phyloP scores from a whole-genome alignment of 1,140 invertebrate species.

The Diabrotica virgifera region DNA sequence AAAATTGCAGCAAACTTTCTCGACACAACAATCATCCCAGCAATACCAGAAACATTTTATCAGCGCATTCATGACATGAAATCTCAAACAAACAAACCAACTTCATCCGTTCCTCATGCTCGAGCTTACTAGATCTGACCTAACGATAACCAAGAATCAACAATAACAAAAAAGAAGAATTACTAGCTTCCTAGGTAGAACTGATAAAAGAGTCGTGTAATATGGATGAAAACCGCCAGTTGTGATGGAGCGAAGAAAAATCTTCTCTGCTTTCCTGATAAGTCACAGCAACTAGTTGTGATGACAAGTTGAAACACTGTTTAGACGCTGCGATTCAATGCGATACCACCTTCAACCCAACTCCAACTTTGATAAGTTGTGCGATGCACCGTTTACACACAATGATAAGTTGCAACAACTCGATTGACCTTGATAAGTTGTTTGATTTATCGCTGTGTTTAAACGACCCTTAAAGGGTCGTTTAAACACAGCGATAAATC shows the following conservation, averaged over 20 bases:
- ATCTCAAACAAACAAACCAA: not conserved
- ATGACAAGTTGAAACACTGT: too few relatives aligned
- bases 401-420: too few relatives aligned
- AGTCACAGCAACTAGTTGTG: too few relatives aligned
- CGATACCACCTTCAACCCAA: too few relatives aligned
- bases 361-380: too few relatives aligned
- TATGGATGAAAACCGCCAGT: not conserved
- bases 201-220: not conserved
- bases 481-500: too few relatives aligned
- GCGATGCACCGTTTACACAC: too few relatives aligned
- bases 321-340: too few relatives aligned
- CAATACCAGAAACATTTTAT: not conserved
- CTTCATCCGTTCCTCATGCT: not conserved
- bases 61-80: constrained; percentile 3
- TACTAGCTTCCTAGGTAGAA: not conserved
- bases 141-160: not conserved
- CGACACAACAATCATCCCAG: not conserved
- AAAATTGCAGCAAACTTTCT: not conserved
- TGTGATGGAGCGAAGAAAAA: not conserved
- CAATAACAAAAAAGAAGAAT: not conserved
- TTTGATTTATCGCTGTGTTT: too few relatives aligned
- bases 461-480: too few relatives aligned
- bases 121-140: not conserved
- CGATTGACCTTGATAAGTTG: too few relatives aligned
- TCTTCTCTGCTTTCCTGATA: not conserved